These are phyloP conservation scores for Drosophila nigrodunni DNA, from an alignment of 1,140 invertebrate species.

Conservation along the genomic window DNA sequence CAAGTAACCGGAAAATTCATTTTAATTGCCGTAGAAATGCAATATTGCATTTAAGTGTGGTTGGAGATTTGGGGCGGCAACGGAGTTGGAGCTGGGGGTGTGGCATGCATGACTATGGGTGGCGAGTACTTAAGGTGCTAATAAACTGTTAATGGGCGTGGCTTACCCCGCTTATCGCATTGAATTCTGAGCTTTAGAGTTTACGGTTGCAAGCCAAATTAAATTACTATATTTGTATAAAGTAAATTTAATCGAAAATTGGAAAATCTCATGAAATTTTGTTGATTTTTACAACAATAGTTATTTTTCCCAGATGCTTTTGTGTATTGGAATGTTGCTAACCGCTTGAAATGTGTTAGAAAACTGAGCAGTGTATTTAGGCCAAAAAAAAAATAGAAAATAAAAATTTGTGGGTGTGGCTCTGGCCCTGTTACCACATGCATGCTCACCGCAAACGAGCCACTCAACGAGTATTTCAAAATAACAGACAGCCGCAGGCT, in stretches of 20 bases:
- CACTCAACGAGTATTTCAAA: slow-evolving; percentile 81
- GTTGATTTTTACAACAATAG: too few relatives aligned
- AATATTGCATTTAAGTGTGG: slow-evolving; percentile 62
- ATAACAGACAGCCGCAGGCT: slow-evolving; percentile 74
- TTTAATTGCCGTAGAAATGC: slow-evolving; percentile 83
- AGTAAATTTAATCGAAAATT: too few relatives aligned
- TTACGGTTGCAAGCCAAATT: too few relatives aligned
- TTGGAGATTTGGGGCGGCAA: background rate
- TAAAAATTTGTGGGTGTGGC: slow-evolving; percentile 31
- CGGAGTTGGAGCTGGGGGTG: slow-evolving; percentile 1
- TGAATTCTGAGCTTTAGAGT: too few relatives aligned
- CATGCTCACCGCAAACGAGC: slow-evolving; percentile 77
- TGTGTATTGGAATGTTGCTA: slow-evolving; percentile 10
- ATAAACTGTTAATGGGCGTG: slow-evolving; percentile 57
- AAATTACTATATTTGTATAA: too few relatives aligned
- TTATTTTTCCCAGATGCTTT: background rate
- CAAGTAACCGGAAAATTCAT: slow-evolving; percentile 84
- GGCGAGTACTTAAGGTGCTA: slow-evolving; percentile 45
- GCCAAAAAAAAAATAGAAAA: background rate
- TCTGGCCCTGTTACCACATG: slow-evolving; percentile 51
- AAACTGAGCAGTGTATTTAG: slow-evolving; percentile 19
- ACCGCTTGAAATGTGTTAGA: slow-evolving; percentile 44
- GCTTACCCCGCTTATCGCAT: too few relatives aligned
- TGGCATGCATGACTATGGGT: slow-evolving; percentile 6
- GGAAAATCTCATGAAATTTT: background rate